A percentile compares a stretch with the other conserved stretches of the same genome.
These are phyloP conservation scores for Protomyctophum bolini DNA, from an alignment of 2,113 vertebrate species.

Conservation along the genomic window DNA sequence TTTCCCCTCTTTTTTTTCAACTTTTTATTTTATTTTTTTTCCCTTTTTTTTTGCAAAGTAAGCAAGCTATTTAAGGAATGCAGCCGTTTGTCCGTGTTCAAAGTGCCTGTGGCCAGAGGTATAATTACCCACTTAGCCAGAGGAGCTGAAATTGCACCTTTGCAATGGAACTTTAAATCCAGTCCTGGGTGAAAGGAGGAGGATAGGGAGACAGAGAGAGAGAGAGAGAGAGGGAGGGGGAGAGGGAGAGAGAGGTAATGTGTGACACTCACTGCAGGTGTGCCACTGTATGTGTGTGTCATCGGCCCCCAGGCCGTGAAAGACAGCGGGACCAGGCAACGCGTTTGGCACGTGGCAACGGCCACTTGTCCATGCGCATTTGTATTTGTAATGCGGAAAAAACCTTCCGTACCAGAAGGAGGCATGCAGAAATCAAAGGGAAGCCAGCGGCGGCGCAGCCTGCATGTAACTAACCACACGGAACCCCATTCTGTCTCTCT, in stretches of 20 bases:
- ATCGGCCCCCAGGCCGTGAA: neutral
- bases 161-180: slow-evolving; percentile 65
- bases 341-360: no score
- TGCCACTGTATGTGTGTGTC: slow-evolving; percentile 19
- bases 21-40: slow-evolving; percentile 53
- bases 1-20: slow-evolving; percentile 1
- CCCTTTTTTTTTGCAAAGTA: slow-evolving; percentile 31
- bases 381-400: no score
- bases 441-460: no score
- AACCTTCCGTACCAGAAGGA: no score
- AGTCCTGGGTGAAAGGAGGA: slow-evolving; percentile 56
- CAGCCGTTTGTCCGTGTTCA: slow-evolving; percentile 56
- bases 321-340: no score
- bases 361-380: no score
- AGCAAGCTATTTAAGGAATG: slow-evolving; percentile 64
- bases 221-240: slow-evolving; percentile 29
- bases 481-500: no score
- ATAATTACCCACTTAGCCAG: slow-evolving; percentile 72
- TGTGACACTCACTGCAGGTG: slow-evolving; percentile 28
- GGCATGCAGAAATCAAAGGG: no score
- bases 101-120: slow-evolving; percentile 59
- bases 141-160: slow-evolving; percentile 72
- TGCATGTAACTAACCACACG: no score
- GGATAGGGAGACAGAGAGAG: slow-evolving; percentile 36
- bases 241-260: slow-evolving; percentile 15